Evolutionary conservation across 1,140 invertebrate species (phyloP).

Genomic region (Anastrepha obliqua): DNA sequence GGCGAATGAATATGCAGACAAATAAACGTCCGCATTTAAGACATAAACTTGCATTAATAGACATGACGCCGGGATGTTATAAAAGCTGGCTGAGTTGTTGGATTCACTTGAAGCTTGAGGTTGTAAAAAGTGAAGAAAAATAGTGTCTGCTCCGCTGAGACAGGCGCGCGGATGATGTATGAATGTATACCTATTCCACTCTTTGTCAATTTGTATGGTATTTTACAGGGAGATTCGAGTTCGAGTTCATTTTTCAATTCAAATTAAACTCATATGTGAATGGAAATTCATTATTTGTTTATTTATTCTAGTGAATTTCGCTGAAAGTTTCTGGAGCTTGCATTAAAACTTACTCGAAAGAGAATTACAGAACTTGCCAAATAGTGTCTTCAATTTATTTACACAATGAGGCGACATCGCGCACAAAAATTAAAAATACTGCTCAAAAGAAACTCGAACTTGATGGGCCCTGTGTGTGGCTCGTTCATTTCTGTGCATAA

Average conservation of each 20-base stretch:
- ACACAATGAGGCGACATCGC: too few species aligned
- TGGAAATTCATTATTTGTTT: too few species aligned
- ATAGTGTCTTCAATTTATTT: too few species aligned
- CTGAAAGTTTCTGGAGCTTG: too few species aligned
- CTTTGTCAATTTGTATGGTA: neutral
- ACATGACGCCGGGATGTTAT: neutral
- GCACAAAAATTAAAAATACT: too few species aligned
- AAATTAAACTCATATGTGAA: too few species aligned
- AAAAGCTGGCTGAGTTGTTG: neutral
- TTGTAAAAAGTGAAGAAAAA: slow-evolving; percentile 23
- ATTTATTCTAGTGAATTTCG: too few species aligned
- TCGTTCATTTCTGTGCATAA: neutral
- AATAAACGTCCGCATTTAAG: slow-evolving; percentile 45
- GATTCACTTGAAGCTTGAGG: slow-evolving; percentile 21
- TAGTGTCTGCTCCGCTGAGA: slow-evolving; percentile 32
- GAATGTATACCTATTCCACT: neutral
- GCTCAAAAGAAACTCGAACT: too few species aligned
- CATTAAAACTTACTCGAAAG: too few species aligned
- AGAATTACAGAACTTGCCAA: too few species aligned
- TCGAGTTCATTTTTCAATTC: too few species aligned
- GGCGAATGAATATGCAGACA: slow-evolving; percentile 18
- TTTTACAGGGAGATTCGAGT: neutral
- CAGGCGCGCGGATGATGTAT: neutral
- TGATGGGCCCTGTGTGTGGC: too few species aligned
- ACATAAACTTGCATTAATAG: slow-evolving; percentile 50